A percentile compares a stretch with the other conserved stretches of the same genome.
Evolutionary conservation across 2,888 invertebrate genomes (phyloP).

Genomic region (Nysson spinosus): DNA sequence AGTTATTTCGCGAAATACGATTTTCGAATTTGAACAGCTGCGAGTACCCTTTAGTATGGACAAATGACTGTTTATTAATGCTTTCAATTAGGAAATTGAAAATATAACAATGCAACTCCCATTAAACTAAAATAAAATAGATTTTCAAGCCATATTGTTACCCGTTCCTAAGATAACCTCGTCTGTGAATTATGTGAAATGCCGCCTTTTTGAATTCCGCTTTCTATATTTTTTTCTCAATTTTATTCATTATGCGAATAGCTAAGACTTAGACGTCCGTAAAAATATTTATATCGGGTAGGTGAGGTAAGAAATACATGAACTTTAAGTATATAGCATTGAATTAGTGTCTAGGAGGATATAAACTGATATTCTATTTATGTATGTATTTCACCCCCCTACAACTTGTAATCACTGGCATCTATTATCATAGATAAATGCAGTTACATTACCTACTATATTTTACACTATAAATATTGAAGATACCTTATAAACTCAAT

Average conservation of each 20-base stretch:
- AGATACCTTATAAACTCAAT: too few relatives aligned
- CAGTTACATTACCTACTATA: neutral
- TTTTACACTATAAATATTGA: too few relatives aligned
- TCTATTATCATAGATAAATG: neutral
- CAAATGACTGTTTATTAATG: constrained; percentile 11
- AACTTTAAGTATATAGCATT: neutral
- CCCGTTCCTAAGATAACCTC: constrained; percentile 53
- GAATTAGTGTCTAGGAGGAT: neutral
- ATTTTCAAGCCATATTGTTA: constrained; percentile 21
- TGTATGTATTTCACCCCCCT: neutral
- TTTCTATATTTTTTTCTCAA: constrained; percentile 5
- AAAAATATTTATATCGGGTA: neutral
- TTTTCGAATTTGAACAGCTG: constrained; percentile 62
- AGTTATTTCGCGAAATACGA: constrained; percentile 46
- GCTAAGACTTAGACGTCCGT: neutral
- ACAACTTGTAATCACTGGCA: neutral
- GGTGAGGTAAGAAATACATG: neutral
- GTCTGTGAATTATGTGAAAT: constrained; percentile 20
- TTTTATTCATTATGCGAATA: constrained; percentile 1
- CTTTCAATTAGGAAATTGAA: neutral
- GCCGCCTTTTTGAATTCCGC: constrained; percentile 34
- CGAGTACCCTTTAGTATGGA: constrained; percentile 6
- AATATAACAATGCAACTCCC: neutral
- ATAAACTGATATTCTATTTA: constrained; percentile 1
- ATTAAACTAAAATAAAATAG: constrained; percentile 2